Conservation (phyloP, 2,113 vertebrate species). For the Chunga burmeisteri region DNA sequence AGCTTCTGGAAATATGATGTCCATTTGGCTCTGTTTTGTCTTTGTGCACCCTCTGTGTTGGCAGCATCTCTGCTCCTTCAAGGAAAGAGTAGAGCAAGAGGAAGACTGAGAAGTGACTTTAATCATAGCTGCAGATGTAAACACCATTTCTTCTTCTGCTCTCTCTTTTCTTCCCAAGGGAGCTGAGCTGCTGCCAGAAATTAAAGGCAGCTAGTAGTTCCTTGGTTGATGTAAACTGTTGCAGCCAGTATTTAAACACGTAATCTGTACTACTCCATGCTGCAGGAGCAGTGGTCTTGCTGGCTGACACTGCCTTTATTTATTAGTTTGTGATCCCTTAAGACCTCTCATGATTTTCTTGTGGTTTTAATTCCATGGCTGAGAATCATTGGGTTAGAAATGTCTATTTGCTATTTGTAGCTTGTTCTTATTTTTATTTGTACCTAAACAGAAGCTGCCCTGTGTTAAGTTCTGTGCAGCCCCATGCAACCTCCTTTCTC, state of each 20-base stretch:
- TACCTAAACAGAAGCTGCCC: background rate
- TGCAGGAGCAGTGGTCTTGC: background rate
- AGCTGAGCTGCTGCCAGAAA: conserved; percentile 1
- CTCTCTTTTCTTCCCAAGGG: background rate
- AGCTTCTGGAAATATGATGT: background rate
- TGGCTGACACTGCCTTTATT: background rate
- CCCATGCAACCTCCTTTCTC: background rate
- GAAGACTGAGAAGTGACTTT: background rate
- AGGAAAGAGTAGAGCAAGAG: background rate
- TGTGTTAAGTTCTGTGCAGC: background rate
- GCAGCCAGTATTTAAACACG: background rate
- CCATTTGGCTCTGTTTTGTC: background rate
- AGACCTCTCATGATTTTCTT: conserved; percentile 1
- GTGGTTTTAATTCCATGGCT: background rate
- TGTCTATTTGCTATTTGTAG: background rate
- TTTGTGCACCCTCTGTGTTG: background rate
- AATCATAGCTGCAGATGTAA: conserved; percentile 5
- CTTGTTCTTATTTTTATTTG: background rate
- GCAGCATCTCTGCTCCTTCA: background rate
- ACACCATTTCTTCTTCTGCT: background rate
- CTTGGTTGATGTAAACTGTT: background rate
- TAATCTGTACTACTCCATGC: background rate
- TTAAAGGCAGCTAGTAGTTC: background rate
- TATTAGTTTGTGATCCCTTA: background rate
- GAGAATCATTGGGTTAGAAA: background rate